Evolutionary conservation across 23 tunicate genomes (phyloP), one percentile per base, ranked within the genome.

Genomic region (Halocynthia roretzi): DNA sequence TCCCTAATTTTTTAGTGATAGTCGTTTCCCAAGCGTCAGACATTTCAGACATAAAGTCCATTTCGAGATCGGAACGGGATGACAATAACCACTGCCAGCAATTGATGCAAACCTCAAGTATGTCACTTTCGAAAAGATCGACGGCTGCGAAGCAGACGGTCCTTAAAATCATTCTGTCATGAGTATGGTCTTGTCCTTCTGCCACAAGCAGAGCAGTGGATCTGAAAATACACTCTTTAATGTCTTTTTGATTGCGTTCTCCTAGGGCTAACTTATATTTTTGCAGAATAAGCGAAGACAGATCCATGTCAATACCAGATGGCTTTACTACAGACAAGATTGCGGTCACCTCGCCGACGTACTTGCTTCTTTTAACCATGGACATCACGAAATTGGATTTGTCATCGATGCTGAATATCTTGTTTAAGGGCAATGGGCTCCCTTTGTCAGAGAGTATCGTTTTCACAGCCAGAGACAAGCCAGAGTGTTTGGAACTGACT

Each of bases 41-140:
- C 81, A 90, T 85, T 61, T 87, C 84, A 20, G 80, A 64, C 93
- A 95, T 83, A 67, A 90, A 83, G 10, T 84, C 52, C 50, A 77
- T 52, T 31, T 85, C 80, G 15, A 95, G 78, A 51, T 85, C 96
- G 17, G 76, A 75, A 5, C 99, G 85, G 10, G 96, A 68, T 7
- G 96, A 84, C 51, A 92, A 44, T 65, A 95, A 68, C 99, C 99
- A 95, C 75, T 85, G 88, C 99, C 99, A 95, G 67, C 99, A 95
- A 50, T 83, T 92, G 70, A 82, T 83, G 50, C 86, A 84, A 51
- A 90, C 52, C 56, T 95, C 93, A 31, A 17, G 40, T 50, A 15
- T 21, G 2, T 68, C 20, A 17, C 14, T 12, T n/a, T 15, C 14
- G 72, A 18, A 68, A 68, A 60, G 18, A 60, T 17, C 87, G 5